Conservation (phyloP, 2,888 invertebrate genomes). For the Zygogramma bicolorata region DNA sequence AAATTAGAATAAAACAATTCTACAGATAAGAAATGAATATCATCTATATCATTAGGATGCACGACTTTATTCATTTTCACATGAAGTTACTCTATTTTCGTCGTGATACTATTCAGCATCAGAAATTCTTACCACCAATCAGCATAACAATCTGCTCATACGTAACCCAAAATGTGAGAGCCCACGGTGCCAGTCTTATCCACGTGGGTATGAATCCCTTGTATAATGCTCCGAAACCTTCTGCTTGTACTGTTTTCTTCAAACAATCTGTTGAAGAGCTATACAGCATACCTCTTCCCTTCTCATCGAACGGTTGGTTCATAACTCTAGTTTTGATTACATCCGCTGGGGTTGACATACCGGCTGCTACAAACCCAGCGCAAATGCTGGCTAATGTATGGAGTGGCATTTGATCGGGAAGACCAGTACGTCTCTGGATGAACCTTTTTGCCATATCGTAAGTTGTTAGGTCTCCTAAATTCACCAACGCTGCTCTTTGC, state of each 20-base stretch:
- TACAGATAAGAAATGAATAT: no score
- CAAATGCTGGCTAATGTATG: conserved; percentile 82
- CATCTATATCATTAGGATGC: no score
- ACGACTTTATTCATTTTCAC: no score
- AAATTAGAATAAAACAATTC: no score
- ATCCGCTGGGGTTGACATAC: conserved; percentile 91
- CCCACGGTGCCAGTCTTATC: conserved; percentile 96
- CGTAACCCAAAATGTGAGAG: conserved; percentile 91
- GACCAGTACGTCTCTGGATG: conserved; percentile 72
- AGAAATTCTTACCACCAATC: conserved; percentile 66
- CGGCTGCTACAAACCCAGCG: conserved; percentile 88
- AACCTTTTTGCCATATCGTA: conserved; percentile 88
- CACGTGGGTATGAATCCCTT: conserved; percentile 94
- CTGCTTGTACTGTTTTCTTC: conserved; percentile 84
- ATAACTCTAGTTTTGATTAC: conserved; percentile 94
- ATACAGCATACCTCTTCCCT: conserved; percentile 77
- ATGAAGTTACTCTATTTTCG: not conserved
- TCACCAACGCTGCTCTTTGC: conserved; percentile 82
- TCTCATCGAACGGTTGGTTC: conserved; percentile 86
- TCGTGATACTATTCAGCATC: not conserved
- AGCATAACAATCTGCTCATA: conserved; percentile 85
- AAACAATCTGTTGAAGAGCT: conserved; percentile 89
- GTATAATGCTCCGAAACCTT: conserved; percentile 88
- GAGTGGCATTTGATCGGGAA: conserved; percentile 81
- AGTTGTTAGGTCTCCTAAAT: conserved; percentile 87